Evolutionary conservation across 1,140 invertebrate genomes (phyloP).

Genomic region (Protaetia brevitarsis): DNA sequence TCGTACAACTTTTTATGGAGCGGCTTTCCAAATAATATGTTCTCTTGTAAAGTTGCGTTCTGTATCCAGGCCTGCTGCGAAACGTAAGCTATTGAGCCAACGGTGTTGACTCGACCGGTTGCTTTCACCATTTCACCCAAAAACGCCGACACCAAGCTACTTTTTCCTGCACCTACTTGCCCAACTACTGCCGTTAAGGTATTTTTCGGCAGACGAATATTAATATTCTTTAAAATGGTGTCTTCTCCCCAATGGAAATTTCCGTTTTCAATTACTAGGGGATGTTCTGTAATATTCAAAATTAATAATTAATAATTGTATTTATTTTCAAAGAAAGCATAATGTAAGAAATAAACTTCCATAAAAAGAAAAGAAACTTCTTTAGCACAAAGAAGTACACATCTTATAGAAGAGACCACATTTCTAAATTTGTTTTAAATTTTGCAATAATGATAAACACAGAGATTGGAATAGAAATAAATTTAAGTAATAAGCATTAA

Average conservation of each 20-base stretch:
- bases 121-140: constrained; percentile 86
- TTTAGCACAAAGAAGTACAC: too few relatives aligned
- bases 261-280: constrained; percentile 74
- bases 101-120: constrained; percentile 75
- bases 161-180: constrained; percentile 86
- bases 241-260: constrained; percentile 73
- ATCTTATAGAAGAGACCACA: too few relatives aligned
- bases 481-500: too few relatives aligned
- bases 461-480: too few relatives aligned
- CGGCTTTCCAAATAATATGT: constrained; percentile 76
- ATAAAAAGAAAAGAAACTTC: too few relatives aligned
- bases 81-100: constrained; percentile 83
- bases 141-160: constrained; percentile 79
- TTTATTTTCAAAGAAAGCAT: too few relatives aligned
- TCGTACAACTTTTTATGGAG: constrained; percentile 73
- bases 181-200: constrained; percentile 83
- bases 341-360: too few relatives aligned
- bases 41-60: constrained; percentile 83
- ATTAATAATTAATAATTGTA: too few relatives aligned
- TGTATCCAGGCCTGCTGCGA: constrained; percentile 94
- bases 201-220: constrained; percentile 63
- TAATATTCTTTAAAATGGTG: constrained; percentile 69
- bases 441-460: too few relatives aligned
- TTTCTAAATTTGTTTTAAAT: too few relatives aligned
- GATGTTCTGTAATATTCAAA: constrained; percentile 55